Evolutionary conservation across 2,113 vertebrate species (phyloP).

Genomic region (Cebidichthys violaceus): DNA sequence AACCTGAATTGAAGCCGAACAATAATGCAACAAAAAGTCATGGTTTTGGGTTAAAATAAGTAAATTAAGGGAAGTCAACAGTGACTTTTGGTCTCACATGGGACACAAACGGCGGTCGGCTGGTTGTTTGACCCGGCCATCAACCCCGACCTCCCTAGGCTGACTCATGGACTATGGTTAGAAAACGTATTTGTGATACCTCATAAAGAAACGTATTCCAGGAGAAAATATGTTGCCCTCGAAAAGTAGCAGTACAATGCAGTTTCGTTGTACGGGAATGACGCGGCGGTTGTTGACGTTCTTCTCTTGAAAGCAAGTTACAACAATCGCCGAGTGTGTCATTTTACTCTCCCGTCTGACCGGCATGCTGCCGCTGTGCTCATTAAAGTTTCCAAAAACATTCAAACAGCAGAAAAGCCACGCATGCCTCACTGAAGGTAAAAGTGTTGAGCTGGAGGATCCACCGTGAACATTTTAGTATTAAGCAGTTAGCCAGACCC

Average conservation of each 20-base stretch:
- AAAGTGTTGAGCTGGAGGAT: background rate
- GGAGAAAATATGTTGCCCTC: background rate
- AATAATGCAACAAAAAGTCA: background rate
- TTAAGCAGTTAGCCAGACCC: background rate
- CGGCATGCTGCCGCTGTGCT: background rate
- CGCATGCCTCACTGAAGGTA: background rate
- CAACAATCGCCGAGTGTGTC: background rate
- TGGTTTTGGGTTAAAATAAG: too few species aligned
- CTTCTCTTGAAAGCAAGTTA: background rate
- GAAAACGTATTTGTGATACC: background rate
- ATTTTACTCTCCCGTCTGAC: too few species aligned
- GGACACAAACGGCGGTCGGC: too few species aligned
- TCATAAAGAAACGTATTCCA: background rate
- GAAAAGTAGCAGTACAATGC: background rate
- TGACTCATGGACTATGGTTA: background rate
- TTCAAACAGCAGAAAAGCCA: background rate
- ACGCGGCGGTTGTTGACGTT: background rate
- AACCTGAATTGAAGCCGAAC: background rate
- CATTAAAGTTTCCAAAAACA: background rate
- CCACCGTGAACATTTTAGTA: background rate
- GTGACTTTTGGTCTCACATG: too few species aligned
- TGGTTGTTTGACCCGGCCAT: background rate
- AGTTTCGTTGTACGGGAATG: background rate
- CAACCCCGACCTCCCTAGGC: too few species aligned
- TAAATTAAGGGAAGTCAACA: too few species aligned